phyloP scores from a whole-genome alignment of 2,113 vertebrate species.

The Corythaeola cristata region DNA sequence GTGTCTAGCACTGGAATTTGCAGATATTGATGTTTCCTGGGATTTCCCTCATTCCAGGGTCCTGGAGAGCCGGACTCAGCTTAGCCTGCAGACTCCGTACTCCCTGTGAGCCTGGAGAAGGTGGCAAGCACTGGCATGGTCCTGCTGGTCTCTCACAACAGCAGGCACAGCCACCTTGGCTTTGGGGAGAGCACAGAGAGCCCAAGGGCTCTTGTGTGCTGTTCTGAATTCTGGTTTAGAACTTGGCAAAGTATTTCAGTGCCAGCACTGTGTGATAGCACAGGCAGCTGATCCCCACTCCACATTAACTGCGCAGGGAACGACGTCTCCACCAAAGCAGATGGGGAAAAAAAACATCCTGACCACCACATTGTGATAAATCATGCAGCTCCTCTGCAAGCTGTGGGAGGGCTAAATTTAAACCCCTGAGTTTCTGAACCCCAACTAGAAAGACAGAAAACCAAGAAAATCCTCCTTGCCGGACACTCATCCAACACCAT shows the following conservation, averaged over 20 bases:
- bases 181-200: neutral
- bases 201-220: neutral
- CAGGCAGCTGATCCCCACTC: neutral
- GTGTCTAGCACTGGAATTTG: neutral
- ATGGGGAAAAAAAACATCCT: neutral
- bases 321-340: neutral
- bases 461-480: neutral
- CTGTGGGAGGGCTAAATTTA: neutral
- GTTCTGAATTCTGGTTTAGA: neutral
- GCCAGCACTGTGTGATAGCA: neutral
- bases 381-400: neutral
- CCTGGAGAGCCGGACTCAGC: neutral
- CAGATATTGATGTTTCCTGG: neutral
- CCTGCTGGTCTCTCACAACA: neutral
- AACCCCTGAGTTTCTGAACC: neutral
- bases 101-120: neutral
- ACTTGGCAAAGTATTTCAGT: neutral
- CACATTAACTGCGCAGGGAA: neutral
- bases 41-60: neutral
- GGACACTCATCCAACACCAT: neutral
- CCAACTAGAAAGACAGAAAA: neutral
- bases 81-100: neutral
- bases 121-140: fast-evolving
- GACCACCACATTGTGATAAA: neutral
- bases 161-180: fast-evolving